Base-by-base conservation (phyloP, 2,888 invertebrate genomes). In the Tenthredo notha region DNA sequence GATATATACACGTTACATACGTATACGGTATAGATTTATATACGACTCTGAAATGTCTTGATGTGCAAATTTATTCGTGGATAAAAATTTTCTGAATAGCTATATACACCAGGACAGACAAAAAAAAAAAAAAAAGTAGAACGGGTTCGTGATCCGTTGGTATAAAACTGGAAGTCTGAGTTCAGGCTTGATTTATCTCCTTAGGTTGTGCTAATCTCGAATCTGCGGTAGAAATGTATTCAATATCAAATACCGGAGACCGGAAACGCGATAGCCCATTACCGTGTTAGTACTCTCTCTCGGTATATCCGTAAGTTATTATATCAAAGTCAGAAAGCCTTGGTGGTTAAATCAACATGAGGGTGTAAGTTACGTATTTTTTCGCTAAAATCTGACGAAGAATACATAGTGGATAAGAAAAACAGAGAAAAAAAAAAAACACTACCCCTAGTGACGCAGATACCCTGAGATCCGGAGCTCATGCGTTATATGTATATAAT, bases 61-160 rank as follows among this genome's bases (percentile, higher is more conserved):
- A 77, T 54, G 50, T 33, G 29, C 7, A 77, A 50, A 77, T 77
- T 77, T 77, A 77, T 77, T 77, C 50, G 15, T 33, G 77, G 54
- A 9, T 25, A 12, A 54, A 54, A 25, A 37, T 61, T 61, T 61
- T n/a, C n/a, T 54, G n/a, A n/a, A 54, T n/a, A n/a, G 6, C 54
- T 54, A 54, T 54, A 54, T n/a, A 54, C n/a, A 54, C n/a, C 54
- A 1, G 54, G 61, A 0, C 3, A 37, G 37, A 29, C 29, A 29
- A 29, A 58, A 2, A 50, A 77, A 18, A 7, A 18, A 77, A 47
- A 29, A 61, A 21, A 21, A 61, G 37, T 29, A 43, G 25, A 61
- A 61, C 33, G 61, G 61, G 33, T 80, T 80, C 80, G 80, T 80
- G 80, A 61, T 61, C 61, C 10, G 40, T 58, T 18, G 80, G 21